Evolutionary conservation across 2,797 vertebrate species (phyloP).

Genomic region (Channallabes apus): DNA sequence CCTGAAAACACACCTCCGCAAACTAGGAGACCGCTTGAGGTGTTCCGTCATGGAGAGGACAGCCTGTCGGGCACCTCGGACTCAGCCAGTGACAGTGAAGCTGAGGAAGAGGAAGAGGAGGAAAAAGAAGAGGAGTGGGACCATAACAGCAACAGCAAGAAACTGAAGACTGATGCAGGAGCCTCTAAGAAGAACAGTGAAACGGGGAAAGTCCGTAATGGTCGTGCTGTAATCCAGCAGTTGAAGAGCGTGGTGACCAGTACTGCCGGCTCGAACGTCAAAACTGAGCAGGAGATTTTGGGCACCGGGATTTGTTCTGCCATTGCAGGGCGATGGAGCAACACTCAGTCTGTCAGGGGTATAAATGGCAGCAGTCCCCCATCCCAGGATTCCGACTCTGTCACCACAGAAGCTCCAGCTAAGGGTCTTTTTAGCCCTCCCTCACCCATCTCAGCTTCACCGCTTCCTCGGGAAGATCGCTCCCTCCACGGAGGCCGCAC

Average conservation of each 20-base stretch:
- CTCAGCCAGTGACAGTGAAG: constrained; percentile 76
- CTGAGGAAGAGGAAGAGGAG: constrained; percentile 67
- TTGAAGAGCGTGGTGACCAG: constrained; percentile 71
- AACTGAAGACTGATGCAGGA: constrained; percentile 56
- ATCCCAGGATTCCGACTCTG: constrained; percentile 73
- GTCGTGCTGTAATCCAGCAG: constrained; percentile 81
- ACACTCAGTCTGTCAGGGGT: constrained; percentile 66
- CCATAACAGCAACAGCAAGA: constrained; percentile 56
- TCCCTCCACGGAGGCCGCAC: constrained; percentile 59
- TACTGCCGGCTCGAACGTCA: constrained; percentile 71
- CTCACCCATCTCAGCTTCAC: constrained; percentile 74
- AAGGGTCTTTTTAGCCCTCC: constrained; percentile 74
- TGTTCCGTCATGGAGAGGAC: constrained; percentile 69
- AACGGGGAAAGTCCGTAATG: constrained; percentile 67
- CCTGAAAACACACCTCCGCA: constrained; percentile 69
- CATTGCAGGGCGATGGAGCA: constrained; percentile 59
- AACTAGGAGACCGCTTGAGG: constrained; percentile 69
- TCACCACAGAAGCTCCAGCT: constrained; percentile 68
- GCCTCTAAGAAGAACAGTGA: constrained; percentile 32
- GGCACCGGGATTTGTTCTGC: constrained; percentile 58
- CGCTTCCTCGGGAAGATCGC: constrained; percentile 74
- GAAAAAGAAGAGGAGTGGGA: constrained; percentile 64
- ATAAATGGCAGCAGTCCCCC: constrained; percentile 75
- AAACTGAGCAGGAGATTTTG: constrained; percentile 77
- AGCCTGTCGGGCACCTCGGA: constrained; percentile 75